Evolutionary conservation across 35 echinoderm and acorn worm genomes (phyloP).

Genomic region (Strongylocentrotus purpuratus): DNA sequence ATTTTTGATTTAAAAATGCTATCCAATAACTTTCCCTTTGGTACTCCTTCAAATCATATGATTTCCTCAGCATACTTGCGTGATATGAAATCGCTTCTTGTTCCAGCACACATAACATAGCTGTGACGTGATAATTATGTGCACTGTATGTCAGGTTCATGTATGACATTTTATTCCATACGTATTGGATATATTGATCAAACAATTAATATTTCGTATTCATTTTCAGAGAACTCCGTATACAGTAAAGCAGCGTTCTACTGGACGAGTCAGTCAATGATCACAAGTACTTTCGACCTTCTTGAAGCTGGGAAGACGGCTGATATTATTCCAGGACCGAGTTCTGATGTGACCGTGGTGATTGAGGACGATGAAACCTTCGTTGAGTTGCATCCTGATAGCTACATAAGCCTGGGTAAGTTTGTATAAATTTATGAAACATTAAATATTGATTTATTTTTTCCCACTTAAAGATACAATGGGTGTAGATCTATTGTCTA

Average conservation of each 20-base stretch:
- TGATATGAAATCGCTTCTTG: too few species aligned
- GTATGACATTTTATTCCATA: too few species aligned
- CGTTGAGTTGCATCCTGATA: neutral
- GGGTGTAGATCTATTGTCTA: neutral
- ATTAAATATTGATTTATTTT: neutral
- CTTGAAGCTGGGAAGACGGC: neutral
- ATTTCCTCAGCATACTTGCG: too few species aligned
- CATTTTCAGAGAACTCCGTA: slow-evolving; percentile 16
- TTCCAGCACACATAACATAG: too few species aligned
- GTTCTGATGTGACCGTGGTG: neutral
- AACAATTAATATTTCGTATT: too few species aligned
- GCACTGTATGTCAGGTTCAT: too few species aligned
- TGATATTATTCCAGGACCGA: slow-evolving; percentile 35
- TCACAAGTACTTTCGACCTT: slow-evolving; percentile 50
- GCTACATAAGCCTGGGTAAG: slow-evolving; percentile 58
- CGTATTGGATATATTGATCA: too few species aligned
- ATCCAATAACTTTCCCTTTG: too few species aligned
- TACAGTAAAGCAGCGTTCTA: slow-evolving; percentile 41
- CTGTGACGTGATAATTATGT: too few species aligned
- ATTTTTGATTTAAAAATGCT: too few species aligned
- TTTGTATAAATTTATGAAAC: neutral
- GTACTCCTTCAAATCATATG: too few species aligned
- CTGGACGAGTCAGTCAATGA: slow-evolving; percentile 50
- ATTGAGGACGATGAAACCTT: slow-evolving; percentile 24
- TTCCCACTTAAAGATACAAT: neutral